Conservation (phyloP, 2,888 invertebrate genomes). For the Tubiluchus corallicola region DNA sequence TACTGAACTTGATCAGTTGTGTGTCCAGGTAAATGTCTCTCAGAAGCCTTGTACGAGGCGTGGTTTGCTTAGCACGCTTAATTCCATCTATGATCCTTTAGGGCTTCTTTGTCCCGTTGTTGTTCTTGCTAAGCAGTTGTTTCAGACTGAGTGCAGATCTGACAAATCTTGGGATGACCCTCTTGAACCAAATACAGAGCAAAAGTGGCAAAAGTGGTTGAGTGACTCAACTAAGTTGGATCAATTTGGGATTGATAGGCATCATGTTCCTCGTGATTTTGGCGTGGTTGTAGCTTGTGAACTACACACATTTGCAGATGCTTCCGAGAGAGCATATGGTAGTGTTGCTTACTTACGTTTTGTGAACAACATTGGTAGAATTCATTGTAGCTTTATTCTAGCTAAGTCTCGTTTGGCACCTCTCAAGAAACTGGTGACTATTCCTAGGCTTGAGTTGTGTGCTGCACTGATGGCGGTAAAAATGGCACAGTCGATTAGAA, state of each 20-base stretch:
- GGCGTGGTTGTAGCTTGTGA: background rate
- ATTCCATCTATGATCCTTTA: slow-evolving; percentile 9
- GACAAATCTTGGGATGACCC: slow-evolving; percentile 8
- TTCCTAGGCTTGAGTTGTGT: slow-evolving; percentile 9
- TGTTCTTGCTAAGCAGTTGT: slow-evolving; percentile 7
- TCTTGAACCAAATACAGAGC: slow-evolving; percentile 3
- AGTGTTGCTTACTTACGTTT: slow-evolving; percentile 8
- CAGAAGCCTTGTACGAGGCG: slow-evolving; percentile 5
- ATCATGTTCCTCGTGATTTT: slow-evolving; percentile 7
- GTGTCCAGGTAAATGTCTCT: slow-evolving; percentile 4
- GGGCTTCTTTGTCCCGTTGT: slow-evolving; percentile 9
- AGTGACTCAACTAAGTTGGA: background rate
- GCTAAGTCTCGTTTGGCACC: slow-evolving; percentile 7
- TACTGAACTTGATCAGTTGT: slow-evolving; percentile 5
- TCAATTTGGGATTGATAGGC: background rate
- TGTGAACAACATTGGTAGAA: background rate
- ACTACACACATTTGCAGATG: slow-evolving; percentile 9
- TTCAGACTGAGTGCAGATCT: slow-evolving; percentile 6
- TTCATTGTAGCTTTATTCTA: slow-evolving; percentile 6
- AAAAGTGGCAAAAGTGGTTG: background rate
- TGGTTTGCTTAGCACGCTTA: slow-evolving; percentile 4
- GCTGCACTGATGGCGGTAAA: slow-evolving; percentile 8
- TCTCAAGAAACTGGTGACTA: slow-evolving; percentile 5
- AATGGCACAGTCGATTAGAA: slow-evolving; percentile 2
- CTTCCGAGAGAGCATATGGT: slow-evolving; percentile 7